Evolutionary conservation across 2,797 vertebrate genomes (phyloP).

Genomic region (Graptemys geographica): DNA sequence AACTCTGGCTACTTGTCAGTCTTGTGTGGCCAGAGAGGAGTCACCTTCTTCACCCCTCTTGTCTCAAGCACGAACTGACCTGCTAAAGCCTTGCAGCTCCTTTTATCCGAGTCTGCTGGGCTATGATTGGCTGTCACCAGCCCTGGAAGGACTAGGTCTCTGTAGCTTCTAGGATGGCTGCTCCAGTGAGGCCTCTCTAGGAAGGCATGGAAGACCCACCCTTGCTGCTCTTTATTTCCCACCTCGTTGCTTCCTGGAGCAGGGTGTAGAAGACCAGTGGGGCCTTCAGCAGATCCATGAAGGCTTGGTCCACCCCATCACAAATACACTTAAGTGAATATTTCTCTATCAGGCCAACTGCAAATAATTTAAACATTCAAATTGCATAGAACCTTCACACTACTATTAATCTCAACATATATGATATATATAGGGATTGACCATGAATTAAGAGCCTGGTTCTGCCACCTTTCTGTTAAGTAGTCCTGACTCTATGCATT

Average conservation of each 20-base stretch:
- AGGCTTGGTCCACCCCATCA: too few species aligned
- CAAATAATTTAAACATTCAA: background rate
- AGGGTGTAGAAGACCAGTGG: background rate
- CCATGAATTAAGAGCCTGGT: background rate
- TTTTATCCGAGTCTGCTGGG: background rate
- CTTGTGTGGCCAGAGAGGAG: too few species aligned
- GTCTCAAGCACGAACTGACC: background rate
- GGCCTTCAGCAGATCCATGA: background rate
- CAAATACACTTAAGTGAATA: background rate
- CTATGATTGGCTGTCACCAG: background rate
- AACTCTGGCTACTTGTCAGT: background rate
- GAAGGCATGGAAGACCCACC: background rate
- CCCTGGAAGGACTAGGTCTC: too few species aligned
- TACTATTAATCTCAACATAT: background rate
- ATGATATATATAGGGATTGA: accelerated
- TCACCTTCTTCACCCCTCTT: too few species aligned
- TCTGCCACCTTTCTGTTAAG: background rate
- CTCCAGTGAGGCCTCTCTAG: background rate
- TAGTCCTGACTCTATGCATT: background rate
- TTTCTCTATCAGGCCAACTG: background rate
- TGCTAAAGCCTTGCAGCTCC: background rate
- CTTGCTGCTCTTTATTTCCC: background rate
- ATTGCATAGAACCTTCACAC: background rate
- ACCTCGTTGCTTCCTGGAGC: background rate
- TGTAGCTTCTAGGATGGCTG: background rate